Conservation (phyloP, 2,888 invertebrate genomes). For the Epinotia bilunana region DNA sequence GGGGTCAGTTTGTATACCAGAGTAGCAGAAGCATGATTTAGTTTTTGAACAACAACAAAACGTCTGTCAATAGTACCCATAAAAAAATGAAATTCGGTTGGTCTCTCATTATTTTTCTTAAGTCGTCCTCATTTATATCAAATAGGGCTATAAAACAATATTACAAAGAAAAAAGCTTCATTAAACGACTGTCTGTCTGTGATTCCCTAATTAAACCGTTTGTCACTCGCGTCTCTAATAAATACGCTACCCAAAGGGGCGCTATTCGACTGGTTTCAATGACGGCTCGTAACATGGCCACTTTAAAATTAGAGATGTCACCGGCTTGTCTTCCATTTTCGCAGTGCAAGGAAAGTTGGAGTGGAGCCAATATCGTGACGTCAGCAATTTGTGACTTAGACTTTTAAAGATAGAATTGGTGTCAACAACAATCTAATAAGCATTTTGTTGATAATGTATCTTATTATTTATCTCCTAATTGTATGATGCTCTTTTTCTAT, state of each 20-base stretch:
- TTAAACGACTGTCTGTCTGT: not conserved
- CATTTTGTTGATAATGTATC: no score
- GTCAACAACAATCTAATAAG: no score
- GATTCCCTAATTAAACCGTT: conserved; percentile 19
- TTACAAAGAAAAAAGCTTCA: not conserved
- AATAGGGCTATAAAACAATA: not conserved
- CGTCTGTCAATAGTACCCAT: not conserved
- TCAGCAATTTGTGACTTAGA: no score
- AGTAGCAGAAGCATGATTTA: not conserved
- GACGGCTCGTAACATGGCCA: not conserved
- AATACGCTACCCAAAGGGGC: conserved; percentile 4
- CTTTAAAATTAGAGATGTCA: no score
- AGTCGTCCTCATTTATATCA: not conserved
- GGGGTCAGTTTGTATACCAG: not conserved
- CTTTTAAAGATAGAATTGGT: no score
- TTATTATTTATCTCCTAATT: no score
- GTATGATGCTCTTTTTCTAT: no score
- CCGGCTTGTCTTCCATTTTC: no score
- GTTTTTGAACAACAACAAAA: not conserved
- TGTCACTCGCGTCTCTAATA: conserved; percentile 12
- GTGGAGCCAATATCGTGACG: no score
- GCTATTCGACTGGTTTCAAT: not conserved
- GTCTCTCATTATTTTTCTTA: not conserved
- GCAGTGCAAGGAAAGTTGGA: no score
- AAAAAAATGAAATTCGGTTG: no score